Evolutionary conservation across 2,888 invertebrate species (phyloP), one percentile per base, ranked within the genome.

Genomic region (Ametastegia equiseti): DNA sequence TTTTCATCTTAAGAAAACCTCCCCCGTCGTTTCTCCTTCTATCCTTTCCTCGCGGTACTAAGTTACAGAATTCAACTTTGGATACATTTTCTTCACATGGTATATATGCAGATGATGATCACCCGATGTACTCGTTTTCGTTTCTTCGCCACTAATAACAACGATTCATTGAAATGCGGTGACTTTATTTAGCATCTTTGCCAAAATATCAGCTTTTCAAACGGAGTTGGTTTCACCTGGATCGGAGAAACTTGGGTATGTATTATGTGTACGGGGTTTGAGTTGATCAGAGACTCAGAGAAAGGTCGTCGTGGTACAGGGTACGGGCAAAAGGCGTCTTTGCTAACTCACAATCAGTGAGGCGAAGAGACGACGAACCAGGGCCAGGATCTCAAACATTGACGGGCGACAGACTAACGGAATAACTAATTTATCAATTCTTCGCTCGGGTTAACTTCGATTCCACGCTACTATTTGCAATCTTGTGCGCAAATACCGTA

Each of bases 381-480:
- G 71, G 71, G 71, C n/a, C 9, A 71, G 75, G 36, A 54, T 75
- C 75, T 75, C 75, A 75, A 75, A 75, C 75, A 80, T 78, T 33
- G 79, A 63, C 80, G 69, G 54, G 80, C 79, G 80, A 81, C 79
- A 83, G 86, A 83, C 91, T 91, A 87, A 91, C 90, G 88, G 91
- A 91, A 91, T 91, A 91, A 90, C 90, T 91, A 91, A 91, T 91
- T 91, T 91, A 91, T 91, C 91, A 91, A 91, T 91, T 91, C 90
- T 91, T 91, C 91, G 91, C 88, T 91, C 90, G 89, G 90, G 88
- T 90, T 89, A 88, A 85, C 89, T 88, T 88, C 90, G 90, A 90
- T 91, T 88, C 86, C 88, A 45, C 85, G 83, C 84, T 85, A 86
- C 87, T 90, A 90, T 90, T 90, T 90, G 88, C 89, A 85, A 87